Base-by-base conservation (phyloP, 2,888 invertebrate species). In the Crioceris asparagi region DNA sequence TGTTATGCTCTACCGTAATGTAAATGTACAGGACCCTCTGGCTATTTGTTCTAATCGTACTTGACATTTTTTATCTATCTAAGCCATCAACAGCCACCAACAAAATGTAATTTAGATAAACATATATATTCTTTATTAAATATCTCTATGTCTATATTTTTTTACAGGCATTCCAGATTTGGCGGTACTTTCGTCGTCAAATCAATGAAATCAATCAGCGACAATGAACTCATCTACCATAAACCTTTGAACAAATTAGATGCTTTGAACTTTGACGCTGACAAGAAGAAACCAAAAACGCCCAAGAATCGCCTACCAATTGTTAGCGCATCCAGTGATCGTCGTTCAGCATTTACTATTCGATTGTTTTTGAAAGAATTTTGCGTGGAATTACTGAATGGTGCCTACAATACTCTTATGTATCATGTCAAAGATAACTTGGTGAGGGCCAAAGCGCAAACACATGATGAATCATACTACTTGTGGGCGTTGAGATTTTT, bases 401-500 rank as follows among this genome's bases (percentile, higher is more conserved):
- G 84, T 33, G 83, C 88, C 35, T 98, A 94, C 69, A 97, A 97
- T 64, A 78, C 82, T 14, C 68, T 97, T 37, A 94, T 97, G 86
- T 76, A 77, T 55, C 76, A 83, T 60, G 85, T 90, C 8, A 84
- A 86, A 64, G 83, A 85, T 55, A 75, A 77, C 32, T 66, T 83
- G 45, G 76, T 77, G 17, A 41, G 52, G 15, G 72, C 73, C 3
- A 71, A 78, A 48, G 77, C 79, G 1, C 83, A 83, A 57, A 76
- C 77, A 36, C 79, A 90, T 60, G 96, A 96, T 65, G 90, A 93
- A 60, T 85, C 87, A 0, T 93, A 92, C 64, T 92, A 93, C 63
- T 69, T 96, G 44, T 94, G 93, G 92, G 82, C 88, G 5, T 71
- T 94, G 50, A 79, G 83, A 56, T 96, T 94, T 68, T 96, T 96